phyloP scores from a whole-genome alignment of 2,797 vertebrate species.

The Hyperoplus lanceolatus region DNA sequence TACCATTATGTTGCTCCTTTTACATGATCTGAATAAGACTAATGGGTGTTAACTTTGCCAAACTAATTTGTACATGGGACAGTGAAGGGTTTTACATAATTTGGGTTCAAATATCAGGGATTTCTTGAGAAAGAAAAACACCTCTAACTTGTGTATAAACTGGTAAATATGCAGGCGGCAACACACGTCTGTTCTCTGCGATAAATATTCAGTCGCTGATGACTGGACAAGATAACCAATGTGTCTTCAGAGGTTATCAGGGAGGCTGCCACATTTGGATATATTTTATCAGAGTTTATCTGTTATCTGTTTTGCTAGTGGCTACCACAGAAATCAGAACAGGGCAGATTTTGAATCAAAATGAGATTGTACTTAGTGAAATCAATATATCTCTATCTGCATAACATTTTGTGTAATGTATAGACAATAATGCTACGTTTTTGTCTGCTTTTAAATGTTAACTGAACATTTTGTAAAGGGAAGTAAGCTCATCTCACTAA shows the following conservation, averaged over 20 bases:
- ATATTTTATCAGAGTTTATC: constrained; percentile 89
- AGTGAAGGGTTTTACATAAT: constrained; percentile 29
- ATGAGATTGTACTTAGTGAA: constrained; percentile 83
- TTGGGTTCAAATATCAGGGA: constrained; percentile 42
- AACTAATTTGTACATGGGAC: constrained; percentile 20
- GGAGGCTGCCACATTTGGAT: constrained; percentile 86
- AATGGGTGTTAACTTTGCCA: background rate
- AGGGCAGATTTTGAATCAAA: constrained; percentile 79
- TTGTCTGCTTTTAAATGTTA: constrained; percentile 85
- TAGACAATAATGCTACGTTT: constrained; percentile 72
- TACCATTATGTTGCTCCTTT: background rate
- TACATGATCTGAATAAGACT: background rate
- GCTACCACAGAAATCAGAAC: constrained; percentile 81
- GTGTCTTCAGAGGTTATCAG: constrained; percentile 88
- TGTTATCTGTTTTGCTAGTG: constrained; percentile 87
- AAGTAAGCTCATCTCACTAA: constrained; percentile 74
- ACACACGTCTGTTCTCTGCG: constrained; percentile 81
- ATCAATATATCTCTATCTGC: constrained; percentile 81
- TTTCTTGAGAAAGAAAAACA: constrained; percentile 49
- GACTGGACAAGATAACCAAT: constrained; percentile 86
- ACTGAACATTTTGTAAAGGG: constrained; percentile 84
- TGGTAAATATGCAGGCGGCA: constrained; percentile 81
- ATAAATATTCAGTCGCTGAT: constrained; percentile 89
- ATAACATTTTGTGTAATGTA: constrained; percentile 82
- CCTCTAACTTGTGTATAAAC: constrained; percentile 71